phyloP scores from a whole-genome alignment of 1,140 invertebrate species.

The Rhyzopertha dominica region DNA sequence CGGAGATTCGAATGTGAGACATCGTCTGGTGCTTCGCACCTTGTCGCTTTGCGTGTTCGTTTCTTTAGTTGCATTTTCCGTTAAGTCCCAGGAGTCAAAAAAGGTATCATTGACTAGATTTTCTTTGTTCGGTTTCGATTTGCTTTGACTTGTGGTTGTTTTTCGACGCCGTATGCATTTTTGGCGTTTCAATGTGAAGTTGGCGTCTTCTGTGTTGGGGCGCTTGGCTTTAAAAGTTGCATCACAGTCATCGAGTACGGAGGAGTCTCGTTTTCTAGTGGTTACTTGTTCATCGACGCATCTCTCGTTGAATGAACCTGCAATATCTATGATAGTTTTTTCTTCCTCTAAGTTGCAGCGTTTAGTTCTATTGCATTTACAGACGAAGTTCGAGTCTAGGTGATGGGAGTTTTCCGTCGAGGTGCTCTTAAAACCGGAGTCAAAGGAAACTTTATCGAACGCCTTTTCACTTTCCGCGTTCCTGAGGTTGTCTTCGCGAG shows the following conservation, averaged over 20 bases:
- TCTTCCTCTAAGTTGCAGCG: constrained; percentile 19
- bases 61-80: no score
- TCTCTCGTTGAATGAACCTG: constrained; percentile 40
- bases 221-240: constrained; percentile 12
- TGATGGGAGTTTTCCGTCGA: constrained; percentile 32
- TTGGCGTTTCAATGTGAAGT: constrained; percentile 37
- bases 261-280: constrained; percentile 27
- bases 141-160: constrained; percentile 18
- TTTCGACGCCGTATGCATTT: constrained; percentile 35
- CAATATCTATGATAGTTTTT: constrained; percentile 39
- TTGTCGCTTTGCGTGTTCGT: not conserved
- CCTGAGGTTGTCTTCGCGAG: constrained; percentile 31
- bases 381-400: constrained; percentile 29
- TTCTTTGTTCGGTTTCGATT: no score
- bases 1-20: constrained; percentile 33
- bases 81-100: no score
- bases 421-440: constrained; percentile 37
- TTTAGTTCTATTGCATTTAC: constrained; percentile 34
- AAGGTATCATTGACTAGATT: no score
- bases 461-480: constrained; percentile 25
- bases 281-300: constrained; percentile 32
- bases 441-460: constrained; percentile 14
- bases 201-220: constrained; percentile 10
- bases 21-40: constrained; percentile 25
- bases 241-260: constrained; percentile 11